Conservation (phyloP, 2,888 invertebrate species). For the Lobophora halterata region DNA sequence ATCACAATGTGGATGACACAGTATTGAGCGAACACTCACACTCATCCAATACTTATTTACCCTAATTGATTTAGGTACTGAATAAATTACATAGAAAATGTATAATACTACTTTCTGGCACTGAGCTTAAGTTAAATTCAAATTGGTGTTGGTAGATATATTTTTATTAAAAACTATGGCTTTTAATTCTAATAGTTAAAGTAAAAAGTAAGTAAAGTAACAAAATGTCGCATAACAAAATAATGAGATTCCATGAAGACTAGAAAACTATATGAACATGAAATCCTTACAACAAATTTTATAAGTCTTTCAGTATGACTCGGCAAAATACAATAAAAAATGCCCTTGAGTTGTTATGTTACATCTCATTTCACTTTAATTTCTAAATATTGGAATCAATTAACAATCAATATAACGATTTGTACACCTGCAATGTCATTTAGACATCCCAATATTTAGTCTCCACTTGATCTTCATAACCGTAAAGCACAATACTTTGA, state of each 20-base stretch:
- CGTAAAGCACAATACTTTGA: conserved; percentile 57
- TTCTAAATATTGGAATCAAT: conserved; percentile 77
- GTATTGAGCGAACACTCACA: conserved; percentile 23
- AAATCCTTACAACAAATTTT: conserved; percentile 74
- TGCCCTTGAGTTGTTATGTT: conserved; percentile 68
- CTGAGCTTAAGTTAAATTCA: conserved; percentile 46
- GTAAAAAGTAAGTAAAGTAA: conserved; percentile 55
- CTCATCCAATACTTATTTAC: conserved; percentile 40
- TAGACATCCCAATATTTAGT: conserved; percentile 74
- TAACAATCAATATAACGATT: conserved; percentile 73
- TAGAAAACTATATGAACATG: conserved; percentile 80
- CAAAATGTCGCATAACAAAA: conserved; percentile 64
- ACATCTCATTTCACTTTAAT: conserved; percentile 57
- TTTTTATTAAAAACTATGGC: conserved; percentile 55
- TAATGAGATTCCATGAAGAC: conserved; percentile 78
- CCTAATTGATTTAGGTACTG: conserved; percentile 36
- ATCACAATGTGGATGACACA: conserved; percentile 30
- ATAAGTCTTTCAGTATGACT: conserved; percentile 79
- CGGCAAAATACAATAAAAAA: conserved; percentile 74
- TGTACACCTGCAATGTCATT: conserved; percentile 71
- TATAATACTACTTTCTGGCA: conserved; percentile 52
- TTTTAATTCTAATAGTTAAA: conserved; percentile 54
- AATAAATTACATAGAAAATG: conserved; percentile 39
- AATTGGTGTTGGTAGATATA: conserved; percentile 52
- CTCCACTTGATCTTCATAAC: conserved; percentile 58